Evolutionary conservation across 2,888 invertebrate genomes (phyloP), one percentile per base, ranked within the genome.

Genomic region (Chloroclysta siterata): DNA sequence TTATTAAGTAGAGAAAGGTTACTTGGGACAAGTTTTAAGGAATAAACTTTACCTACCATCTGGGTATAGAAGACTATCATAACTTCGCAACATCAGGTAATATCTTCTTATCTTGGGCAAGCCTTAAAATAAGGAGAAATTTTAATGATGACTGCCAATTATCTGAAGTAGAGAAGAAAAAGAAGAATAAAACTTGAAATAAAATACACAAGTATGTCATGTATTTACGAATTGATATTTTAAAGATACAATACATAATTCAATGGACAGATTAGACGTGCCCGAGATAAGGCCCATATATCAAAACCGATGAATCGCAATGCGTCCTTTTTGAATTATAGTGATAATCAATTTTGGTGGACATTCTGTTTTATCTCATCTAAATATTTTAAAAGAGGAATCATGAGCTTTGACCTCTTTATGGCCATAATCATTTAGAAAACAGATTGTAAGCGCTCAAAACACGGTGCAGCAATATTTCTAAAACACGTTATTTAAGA

Each of bases 391-490:
- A 71, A 36, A 76, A 83, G 79, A 87, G 76, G 78, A 85, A 85
- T 85, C 79, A 74, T 76, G 78, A 84, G 79, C 88, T 87, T 75
- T 85, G 82, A 84, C 85, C 85, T 83, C 76, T 73, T 75, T 36
- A 28, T 28, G 22, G 42, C 8, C 28, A 14, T 11, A 22, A 14
- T 64, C 29, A 56, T 36, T 14, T 42, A 48, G 28, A 48, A 64
- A 47, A 36, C 54, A 10, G 41, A 47, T 36, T 46, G 15, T 0
- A n/a, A 3, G 14, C 10, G 14, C 47, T 11, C 29, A 3, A 14
- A 17, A 48, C 7, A 41, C 41, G 0, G 3, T 8, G 33, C 33
- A 33, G 0, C n/a, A 44, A 44, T 57, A 10, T 14, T 42, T n/a
- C n/a, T 2, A 2, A 14, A 14, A 6, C n/a, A n/a, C n/a, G 5